Evolutionary conservation across 2,888 invertebrate species (phyloP).

Genomic region (Philopedon plagiatum): DNA sequence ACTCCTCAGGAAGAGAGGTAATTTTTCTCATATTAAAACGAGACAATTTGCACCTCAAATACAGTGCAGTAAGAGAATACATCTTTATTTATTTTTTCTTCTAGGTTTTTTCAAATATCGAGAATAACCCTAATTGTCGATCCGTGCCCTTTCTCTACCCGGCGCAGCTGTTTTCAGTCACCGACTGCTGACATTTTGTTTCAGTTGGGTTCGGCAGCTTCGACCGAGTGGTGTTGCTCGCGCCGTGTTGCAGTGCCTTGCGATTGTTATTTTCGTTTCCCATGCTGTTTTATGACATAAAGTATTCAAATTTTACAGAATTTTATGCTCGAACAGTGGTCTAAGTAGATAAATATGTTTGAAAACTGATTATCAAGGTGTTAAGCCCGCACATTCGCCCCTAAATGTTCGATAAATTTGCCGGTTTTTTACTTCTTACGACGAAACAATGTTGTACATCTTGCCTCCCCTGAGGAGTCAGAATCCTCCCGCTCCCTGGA

Average conservation of each 20-base stretch:
- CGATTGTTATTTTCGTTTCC: slow-evolving; percentile 24
- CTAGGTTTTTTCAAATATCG: slow-evolving; percentile 14
- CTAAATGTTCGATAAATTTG: slow-evolving; percentile 3
- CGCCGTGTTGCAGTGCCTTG: slow-evolving; percentile 9
- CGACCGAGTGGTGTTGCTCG: slow-evolving; percentile 12
- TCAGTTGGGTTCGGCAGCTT: slow-evolving; percentile 41
- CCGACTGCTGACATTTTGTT: slow-evolving; percentile 25
- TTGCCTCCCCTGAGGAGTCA: slow-evolving; percentile 70
- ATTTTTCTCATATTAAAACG: no score
- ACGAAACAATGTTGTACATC: slow-evolving; percentile 68
- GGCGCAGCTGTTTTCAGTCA: slow-evolving; percentile 48
- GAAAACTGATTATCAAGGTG: not conserved
- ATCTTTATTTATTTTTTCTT: not conserved
- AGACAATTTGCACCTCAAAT: no score
- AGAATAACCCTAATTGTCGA: slow-evolving; percentile 29
- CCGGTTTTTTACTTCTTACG: slow-evolving; percentile 10
- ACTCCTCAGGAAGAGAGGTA: no score
- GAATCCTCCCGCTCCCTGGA: slow-evolving; percentile 70
- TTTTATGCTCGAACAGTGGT: not conserved
- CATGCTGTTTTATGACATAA: not conserved
- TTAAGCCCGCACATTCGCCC: not conserved
- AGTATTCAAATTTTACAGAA: not conserved
- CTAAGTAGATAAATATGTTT: not conserved
- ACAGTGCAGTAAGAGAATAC: no score
- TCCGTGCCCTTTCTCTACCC: slow-evolving; percentile 22